These are phyloP conservation scores for Hycleus cichorii DNA, from an alignment of 1,140 invertebrate genomes.

Conservation along the genomic window DNA sequence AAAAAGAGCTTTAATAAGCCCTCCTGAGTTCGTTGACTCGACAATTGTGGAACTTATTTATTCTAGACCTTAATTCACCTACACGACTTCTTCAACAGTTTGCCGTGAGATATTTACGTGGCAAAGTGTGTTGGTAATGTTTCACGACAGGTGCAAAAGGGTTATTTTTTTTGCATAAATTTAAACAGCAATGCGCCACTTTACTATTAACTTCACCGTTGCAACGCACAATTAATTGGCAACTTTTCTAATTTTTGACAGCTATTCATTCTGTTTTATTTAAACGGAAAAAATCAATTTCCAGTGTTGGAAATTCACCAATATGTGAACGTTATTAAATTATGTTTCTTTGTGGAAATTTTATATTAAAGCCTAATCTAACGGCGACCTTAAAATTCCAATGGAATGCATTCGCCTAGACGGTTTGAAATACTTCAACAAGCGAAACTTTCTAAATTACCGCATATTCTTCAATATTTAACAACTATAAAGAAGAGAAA, in stretches of 20 bases:
- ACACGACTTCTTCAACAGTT: constrained; percentile 10
- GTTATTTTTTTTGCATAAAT: constrained; percentile 14
- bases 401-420: no score
- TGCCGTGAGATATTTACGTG: constrained; percentile 11
- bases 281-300: no score
- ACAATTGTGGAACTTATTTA: background rate
- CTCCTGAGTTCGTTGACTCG: no score
- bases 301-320: no score
- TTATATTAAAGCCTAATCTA: no score
- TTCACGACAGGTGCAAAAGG: constrained; percentile 8
- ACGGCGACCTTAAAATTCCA: no score
- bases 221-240: background rate
- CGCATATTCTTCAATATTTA: background rate
- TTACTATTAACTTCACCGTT: background rate
- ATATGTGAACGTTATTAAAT: no score
- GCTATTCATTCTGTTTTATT: no score
- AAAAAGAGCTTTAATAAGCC: no score
- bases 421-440: no score
- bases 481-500: background rate
- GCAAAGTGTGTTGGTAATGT: constrained; percentile 7
- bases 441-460: background rate
- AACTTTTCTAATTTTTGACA: background rate
- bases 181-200: constrained; percentile 5
- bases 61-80: background rate
- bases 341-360: no score